Evolutionary conservation across 2,888 invertebrate genomes (phyloP).

Genomic region (Phrixothrix hirtus): DNA sequence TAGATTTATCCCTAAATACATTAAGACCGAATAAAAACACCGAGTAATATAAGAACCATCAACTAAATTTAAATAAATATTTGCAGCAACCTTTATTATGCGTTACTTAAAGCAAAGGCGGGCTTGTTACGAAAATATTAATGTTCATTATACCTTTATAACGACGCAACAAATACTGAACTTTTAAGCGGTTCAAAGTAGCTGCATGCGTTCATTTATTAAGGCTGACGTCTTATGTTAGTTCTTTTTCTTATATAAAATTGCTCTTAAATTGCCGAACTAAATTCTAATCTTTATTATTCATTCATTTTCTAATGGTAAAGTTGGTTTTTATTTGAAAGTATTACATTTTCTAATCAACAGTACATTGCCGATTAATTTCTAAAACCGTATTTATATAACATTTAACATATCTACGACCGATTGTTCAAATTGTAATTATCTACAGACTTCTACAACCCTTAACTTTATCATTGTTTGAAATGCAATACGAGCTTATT

Average conservation of each 20-base stretch:
- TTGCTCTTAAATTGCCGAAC: not conserved
- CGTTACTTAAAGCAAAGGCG: slow-evolving; percentile 33
- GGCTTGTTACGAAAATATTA: slow-evolving; percentile 35
- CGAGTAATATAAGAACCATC: slow-evolving; percentile 4
- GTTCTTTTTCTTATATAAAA: not conserved
- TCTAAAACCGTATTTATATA: too few relatives aligned
- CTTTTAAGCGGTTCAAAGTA: not conserved
- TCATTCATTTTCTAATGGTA: not conserved
- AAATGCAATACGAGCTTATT: slow-evolving; percentile 30
- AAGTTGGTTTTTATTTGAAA: too few relatives aligned
- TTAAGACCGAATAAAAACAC: slow-evolving; percentile 9
- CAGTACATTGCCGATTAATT: slow-evolving; percentile 23
- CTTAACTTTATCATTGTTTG: slow-evolving; percentile 26
- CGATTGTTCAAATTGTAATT: too few relatives aligned
- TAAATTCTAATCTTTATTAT: not conserved
- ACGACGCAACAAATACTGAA: slow-evolving; percentile 4
- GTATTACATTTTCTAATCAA: too few relatives aligned
- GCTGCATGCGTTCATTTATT: not conserved
- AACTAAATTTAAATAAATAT: slow-evolving; percentile 16
- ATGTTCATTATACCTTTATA: slow-evolving; percentile 5
- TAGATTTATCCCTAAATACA: slow-evolving; percentile 22
- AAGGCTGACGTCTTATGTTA: not conserved
- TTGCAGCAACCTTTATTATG: slow-evolving; percentile 8
- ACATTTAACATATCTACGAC: too few relatives aligned
- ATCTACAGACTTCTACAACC: slow-evolving; percentile 27